Evolutionary conservation across 2,888 invertebrate genomes (phyloP).

Genomic region (Torymus tubicola): DNA sequence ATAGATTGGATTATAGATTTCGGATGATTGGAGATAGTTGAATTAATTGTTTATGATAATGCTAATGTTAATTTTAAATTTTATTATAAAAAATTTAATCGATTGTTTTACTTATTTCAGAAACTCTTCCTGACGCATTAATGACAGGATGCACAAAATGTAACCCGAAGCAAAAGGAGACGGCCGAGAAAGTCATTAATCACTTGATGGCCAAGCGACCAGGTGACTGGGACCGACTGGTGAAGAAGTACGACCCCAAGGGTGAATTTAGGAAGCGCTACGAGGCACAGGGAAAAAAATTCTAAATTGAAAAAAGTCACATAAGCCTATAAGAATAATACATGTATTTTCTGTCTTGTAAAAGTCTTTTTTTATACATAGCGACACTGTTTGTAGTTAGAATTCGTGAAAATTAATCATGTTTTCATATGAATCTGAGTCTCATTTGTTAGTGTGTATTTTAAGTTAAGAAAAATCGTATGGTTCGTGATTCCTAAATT

Average conservation of each 20-base stretch:
- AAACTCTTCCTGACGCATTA: conserved; percentile 84
- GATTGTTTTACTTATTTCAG: conserved; percentile 73
- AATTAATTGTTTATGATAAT: too few relatives aligned
- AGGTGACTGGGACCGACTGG: conserved; percentile 83
- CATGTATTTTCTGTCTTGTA: conserved; percentile 33
- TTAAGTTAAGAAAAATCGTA: conserved; percentile 41
- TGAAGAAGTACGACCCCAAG: conserved; percentile 84
- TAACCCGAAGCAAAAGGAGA: conserved; percentile 82
- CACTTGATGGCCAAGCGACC: conserved; percentile 81
- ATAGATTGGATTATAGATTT: too few relatives aligned
- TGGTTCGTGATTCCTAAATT: conserved; percentile 41
- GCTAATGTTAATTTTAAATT: conserved; percentile 14
- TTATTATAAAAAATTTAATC: conserved; percentile 41
- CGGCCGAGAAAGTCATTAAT: conserved; percentile 83
- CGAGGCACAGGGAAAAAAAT: conserved; percentile 64
- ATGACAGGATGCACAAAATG: conserved; percentile 82
- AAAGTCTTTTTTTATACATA: conserved; percentile 43
- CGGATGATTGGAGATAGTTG: too few relatives aligned
- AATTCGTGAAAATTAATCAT: conserved; percentile 32
- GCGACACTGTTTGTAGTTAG: conserved; percentile 30
- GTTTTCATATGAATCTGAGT: neutral
- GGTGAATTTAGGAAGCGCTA: conserved; percentile 81
- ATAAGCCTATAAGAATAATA: conserved; percentile 35
- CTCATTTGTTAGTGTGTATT: neutral
- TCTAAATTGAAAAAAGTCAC: conserved; percentile 43